These are phyloP conservation scores for Dicerorhinus sumatrensis DNA, from an alignment of 2,113 vertebrate species.

Conservation along the genomic window DNA sequence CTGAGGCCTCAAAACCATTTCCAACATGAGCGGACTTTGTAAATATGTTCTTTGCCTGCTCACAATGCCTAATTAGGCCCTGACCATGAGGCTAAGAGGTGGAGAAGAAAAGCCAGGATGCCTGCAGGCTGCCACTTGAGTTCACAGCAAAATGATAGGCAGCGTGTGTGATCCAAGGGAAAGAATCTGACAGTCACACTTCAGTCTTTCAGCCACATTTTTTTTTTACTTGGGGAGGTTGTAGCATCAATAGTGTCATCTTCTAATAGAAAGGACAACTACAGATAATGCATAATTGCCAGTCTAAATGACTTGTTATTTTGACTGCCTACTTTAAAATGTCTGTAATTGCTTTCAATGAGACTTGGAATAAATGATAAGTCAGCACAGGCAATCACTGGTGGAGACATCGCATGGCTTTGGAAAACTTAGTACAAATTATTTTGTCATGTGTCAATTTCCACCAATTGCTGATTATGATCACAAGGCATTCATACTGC, in stretches of 20 bases:
- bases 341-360: conserved; percentile 80
- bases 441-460: conserved; percentile 73
- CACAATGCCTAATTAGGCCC: conserved; percentile 74
- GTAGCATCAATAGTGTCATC: conserved; percentile 82
- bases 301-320: conserved; percentile 88
- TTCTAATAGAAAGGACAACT: conserved; percentile 85
- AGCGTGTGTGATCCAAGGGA: conserved; percentile 62
- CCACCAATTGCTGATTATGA: conserved; percentile 65
- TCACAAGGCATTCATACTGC: conserved; percentile 37
- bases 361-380: conserved; percentile 81
- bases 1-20: conserved; percentile 60
- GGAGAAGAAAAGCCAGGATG: conserved; percentile 68
- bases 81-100: conserved; percentile 77
- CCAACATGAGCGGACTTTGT: conserved; percentile 53
- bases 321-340: conserved; percentile 83
- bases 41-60: conserved; percentile 61
- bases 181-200: conserved; percentile 78
- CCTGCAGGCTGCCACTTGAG: conserved; percentile 70
- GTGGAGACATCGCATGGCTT: conserved; percentile 54
- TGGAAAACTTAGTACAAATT: conserved; percentile 71
- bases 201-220: conserved; percentile 75
- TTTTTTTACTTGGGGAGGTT: conserved; percentile 72
- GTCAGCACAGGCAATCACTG: conserved; percentile 72
- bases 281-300: conserved; percentile 80
- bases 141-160: conserved; percentile 80